These are phyloP conservation scores for Gobius niger DNA, from an alignment of 2,113 vertebrate genomes.

Conservation along the genomic window DNA sequence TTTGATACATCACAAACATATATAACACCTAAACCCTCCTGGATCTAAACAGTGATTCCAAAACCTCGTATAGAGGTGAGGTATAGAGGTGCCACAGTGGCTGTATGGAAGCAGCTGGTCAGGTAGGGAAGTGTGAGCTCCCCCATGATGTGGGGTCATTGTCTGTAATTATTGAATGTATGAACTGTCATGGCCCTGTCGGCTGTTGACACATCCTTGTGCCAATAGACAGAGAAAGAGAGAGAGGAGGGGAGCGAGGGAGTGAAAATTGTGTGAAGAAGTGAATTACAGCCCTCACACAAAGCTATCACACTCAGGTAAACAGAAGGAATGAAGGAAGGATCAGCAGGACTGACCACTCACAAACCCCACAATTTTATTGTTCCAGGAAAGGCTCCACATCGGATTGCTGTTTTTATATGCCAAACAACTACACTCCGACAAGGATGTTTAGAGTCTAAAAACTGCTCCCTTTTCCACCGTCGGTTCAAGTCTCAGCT, in stretches of 20 bases:
- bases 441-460: too few relatives aligned
- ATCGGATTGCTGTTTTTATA: too few relatives aligned
- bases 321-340: not conserved
- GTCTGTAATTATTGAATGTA: conserved; percentile 33
- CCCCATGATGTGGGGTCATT: conserved; percentile 37
- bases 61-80: not conserved
- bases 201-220: conserved; percentile 11
- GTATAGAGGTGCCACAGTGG: not conserved
- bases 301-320: not conserved
- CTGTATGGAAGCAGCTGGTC: conserved; percentile 61
- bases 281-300: conserved; percentile 15
- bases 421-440: too few relatives aligned
- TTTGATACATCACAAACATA: not conserved
- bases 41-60: not conserved
- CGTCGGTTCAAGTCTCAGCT: too few relatives aligned
- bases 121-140: conserved; percentile 45
- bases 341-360: not conserved
- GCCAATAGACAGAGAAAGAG: conserved; percentile 2
- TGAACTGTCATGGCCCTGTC: not conserved
- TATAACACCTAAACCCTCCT: not conserved
- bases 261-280: conserved; percentile 20
- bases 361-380: not conserved
- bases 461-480: too few relatives aligned
- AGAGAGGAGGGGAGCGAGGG: not conserved
- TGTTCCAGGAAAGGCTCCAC: not conserved